Base-by-base conservation (phyloP, 1,140 invertebrate genomes). In the Anthonomus grandis region DNA sequence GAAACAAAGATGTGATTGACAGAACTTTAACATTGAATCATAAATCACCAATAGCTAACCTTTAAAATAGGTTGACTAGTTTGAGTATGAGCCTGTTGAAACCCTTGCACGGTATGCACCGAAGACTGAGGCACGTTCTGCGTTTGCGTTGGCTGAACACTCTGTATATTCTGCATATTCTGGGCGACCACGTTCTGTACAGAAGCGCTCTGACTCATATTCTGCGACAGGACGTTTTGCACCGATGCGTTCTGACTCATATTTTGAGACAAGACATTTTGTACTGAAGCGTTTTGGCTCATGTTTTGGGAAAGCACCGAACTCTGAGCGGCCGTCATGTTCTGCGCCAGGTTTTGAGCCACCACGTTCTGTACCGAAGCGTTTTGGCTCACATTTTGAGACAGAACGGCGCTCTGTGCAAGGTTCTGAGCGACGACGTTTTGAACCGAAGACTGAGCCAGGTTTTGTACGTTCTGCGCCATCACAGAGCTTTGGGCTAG, bases 51-150 rank as follows among this genome's bases (percentile, higher is more conserved):
- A 34, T 15, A 2, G 15, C 42, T 46, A 22, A 56, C 55, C 42
- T 68, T 68, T 27, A 68, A 45, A 5, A 68, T 58, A 5, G 67
- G 69, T 47, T 65, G 63, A 2, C 59, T 65, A 4, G 60, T 65
- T 42, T 68, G 68, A 3, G 60, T 64, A 42, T 67, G 66, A 1
- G 60, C 59, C 31, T 64, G 65, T 25, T 64, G 66, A 27, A 61
- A 47, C 9, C 42, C 49, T 38, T 62, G 59, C 0, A 57, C 53
- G 15, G 36, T 57, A 38, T 57, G 53, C 15, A 52, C 47, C 5
- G 53, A 49, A 6, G 53, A 50, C 22, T 60, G 58, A n/a, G n/a
- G n/a, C 13, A 59, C 24, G 0, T 46, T 23, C 25, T 60, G 58
- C 9, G 39, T 19, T 3, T 49, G 55, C 4, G 36, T 42, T 19